phyloP scores from a whole-genome alignment of 2,888 invertebrate genomes.

The Zaprionus bogoriensis region DNA sequence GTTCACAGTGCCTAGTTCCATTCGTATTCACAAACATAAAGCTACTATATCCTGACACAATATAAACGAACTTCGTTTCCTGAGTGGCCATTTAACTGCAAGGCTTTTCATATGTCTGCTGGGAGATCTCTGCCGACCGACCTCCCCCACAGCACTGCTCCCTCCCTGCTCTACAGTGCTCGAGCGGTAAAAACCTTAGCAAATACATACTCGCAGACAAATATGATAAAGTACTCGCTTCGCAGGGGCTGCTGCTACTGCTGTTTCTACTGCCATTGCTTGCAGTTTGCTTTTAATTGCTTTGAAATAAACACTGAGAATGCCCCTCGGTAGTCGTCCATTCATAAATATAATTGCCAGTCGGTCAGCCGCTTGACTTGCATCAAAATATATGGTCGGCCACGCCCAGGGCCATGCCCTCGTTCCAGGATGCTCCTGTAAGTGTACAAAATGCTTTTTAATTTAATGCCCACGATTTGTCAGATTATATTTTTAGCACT shows the following conservation, averaged over 20 bases:
- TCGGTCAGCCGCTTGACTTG: constrained; percentile 25
- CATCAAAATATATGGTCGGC: constrained; percentile 44
- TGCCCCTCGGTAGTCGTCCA: constrained; percentile 63
- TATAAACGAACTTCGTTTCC: constrained; percentile 78
- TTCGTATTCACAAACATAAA: constrained; percentile 57
- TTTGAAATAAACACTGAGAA: constrained; percentile 71
- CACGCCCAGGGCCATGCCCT: constrained; percentile 1
- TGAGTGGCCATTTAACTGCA: constrained; percentile 76
- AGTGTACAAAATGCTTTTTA: constrained; percentile 19
- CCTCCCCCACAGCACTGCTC: not conserved
- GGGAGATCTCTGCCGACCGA: not conserved
- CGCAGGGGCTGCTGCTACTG: constrained; percentile 24
- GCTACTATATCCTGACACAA: constrained; percentile 74
- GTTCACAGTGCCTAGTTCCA: not conserved
- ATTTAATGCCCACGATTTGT: constrained; percentile 52
- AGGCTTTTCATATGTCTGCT: constrained; percentile 61
- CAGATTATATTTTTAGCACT: constrained; percentile 40
- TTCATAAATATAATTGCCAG: constrained; percentile 75
- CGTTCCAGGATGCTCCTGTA: not conserved
- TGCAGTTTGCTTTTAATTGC: constrained; percentile 68
- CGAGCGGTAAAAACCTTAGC: constrained; percentile 48
- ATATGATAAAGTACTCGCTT: constrained; percentile 67
- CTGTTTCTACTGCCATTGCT: constrained; percentile 25
- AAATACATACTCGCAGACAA: constrained; percentile 63
- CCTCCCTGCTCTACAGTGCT: not conserved